phyloP scores from a whole-genome alignment of 2,113 vertebrate genomes.

The Elachura formosa region DNA sequence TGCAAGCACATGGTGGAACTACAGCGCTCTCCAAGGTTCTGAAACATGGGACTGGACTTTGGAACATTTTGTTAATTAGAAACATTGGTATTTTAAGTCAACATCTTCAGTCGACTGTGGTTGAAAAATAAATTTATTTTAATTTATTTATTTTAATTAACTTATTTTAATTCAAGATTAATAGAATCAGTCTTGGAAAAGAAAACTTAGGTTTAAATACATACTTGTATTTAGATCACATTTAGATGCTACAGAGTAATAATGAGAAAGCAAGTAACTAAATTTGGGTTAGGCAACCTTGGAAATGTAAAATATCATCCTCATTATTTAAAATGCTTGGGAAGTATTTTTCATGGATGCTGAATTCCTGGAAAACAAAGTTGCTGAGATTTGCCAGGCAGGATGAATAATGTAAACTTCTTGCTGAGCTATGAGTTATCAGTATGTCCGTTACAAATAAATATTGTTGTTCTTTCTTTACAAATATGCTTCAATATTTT shows the following conservation, averaged over 20 bases:
- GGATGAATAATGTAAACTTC: slow-evolving; percentile 60
- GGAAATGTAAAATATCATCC: slow-evolving; percentile 31
- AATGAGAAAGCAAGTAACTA: not conserved
- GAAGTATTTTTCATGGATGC: not conserved
- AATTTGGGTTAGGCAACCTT: slow-evolving; percentile 8
- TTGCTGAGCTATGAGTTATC: slow-evolving; percentile 59
- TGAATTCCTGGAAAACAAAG: not conserved
- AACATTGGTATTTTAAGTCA: slow-evolving; percentile 22
- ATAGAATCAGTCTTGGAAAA: slow-evolving; percentile 12
- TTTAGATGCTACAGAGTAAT: not conserved
- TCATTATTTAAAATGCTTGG: not conserved
- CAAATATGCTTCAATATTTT: slow-evolving; percentile 22
- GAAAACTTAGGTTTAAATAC: slow-evolving; percentile 25
- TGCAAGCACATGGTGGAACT: accelerated
- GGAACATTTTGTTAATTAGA: not conserved
- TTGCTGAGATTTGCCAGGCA: slow-evolving; percentile 42
- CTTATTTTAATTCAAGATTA: not conserved
- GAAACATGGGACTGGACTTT: not conserved
- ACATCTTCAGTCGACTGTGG: not conserved
- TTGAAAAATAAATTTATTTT: slow-evolving; percentile 14
- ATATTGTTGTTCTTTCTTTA: slow-evolving; percentile 54
- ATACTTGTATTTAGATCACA: slow-evolving; percentile 29
- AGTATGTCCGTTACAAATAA: slow-evolving; percentile 58
- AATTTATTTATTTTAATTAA: not conserved
- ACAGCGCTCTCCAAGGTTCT: slow-evolving; percentile 72